Conservation (phyloP, 2,888 invertebrate species). For the Trissolcus brochymenae region DNA sequence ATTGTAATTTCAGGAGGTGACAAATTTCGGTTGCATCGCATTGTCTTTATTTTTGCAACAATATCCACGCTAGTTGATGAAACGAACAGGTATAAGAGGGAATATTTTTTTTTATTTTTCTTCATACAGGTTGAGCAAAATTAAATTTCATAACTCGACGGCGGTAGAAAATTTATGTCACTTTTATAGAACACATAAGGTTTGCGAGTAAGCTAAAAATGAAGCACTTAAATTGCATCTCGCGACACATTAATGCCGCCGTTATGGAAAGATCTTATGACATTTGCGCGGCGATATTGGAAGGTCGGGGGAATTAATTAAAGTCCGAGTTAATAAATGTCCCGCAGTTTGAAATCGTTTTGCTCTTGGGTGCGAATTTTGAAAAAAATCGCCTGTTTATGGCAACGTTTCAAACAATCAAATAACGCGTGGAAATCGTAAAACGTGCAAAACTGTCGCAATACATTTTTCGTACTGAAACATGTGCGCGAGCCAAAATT, state of each 20-base stretch:
- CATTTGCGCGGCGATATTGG: conserved; percentile 11
- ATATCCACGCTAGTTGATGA: too few relatives aligned
- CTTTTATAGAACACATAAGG: conserved; percentile 1
- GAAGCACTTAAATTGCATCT: conserved; percentile 2
- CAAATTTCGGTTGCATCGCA: too few relatives aligned
- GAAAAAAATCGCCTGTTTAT: conserved; percentile 16
- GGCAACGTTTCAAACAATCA: conserved; percentile 33
- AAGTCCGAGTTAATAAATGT: conserved; percentile 37
- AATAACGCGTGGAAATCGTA: conserved; percentile 17
- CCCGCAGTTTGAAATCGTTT: conserved; percentile 10
- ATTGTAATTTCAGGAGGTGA: too few relatives aligned
- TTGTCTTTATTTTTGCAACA: too few relatives aligned
- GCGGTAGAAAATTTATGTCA: background rate
- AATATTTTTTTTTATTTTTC: too few relatives aligned
- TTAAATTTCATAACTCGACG: background rate
- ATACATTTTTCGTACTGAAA: conserved; percentile 14
- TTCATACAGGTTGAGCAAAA: too few relatives aligned
- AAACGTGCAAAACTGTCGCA: conserved; percentile 23
- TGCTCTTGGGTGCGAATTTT: background rate
- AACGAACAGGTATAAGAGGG: too few relatives aligned
- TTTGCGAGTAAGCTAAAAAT: conserved; percentile 3
- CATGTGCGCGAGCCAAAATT: conserved; percentile 17
- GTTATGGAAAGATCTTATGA: conserved; percentile 17
- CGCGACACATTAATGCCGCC: conserved; percentile 2
- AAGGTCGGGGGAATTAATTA: conserved; percentile 21